Conservation (phyloP, 2,113 vertebrate genomes). For the Tringa solitaria region DNA sequence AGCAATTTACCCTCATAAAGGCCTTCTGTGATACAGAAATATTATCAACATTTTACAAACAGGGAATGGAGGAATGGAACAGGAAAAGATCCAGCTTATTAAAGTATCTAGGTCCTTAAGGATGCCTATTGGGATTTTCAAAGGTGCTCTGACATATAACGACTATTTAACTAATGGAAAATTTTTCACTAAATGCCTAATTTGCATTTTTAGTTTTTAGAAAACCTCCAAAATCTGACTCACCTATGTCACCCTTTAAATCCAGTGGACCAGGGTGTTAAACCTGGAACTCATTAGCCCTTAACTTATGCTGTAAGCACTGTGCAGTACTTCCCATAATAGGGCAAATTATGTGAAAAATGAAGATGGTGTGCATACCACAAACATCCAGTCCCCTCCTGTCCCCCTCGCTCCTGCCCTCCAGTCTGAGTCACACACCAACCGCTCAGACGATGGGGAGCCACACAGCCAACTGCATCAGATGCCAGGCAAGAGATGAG, state of each 20-base stretch:
- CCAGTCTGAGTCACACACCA: neutral
- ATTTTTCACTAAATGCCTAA: slow-evolving; percentile 1
- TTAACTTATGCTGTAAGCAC: neutral
- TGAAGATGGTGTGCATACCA: neutral
- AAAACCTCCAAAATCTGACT: slow-evolving; percentile 13
- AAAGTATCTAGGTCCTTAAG: neutral
- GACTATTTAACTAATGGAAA: slow-evolving; percentile 2
- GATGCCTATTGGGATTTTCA: slow-evolving; percentile 1
- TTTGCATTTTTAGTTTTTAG: neutral
- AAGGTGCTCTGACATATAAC: neutral
- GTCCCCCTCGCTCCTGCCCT: neutral
- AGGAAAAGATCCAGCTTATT: neutral
- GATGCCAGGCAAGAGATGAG: neutral
- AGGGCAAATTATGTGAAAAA: neutral
- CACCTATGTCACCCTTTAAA: neutral
- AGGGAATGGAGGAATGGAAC: neutral
- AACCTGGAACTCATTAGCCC: neutral
- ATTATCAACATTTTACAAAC: neutral
- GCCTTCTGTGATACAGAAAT: neutral
- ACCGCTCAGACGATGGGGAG: neutral
- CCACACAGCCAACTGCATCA: neutral
- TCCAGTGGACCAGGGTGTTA: rapidly evolving
- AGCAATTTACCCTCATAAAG: neutral
- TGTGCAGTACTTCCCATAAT: neutral
- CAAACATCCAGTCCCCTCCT: neutral